These are phyloP conservation scores for Chondrilla cf. caribensis DNA, from an alignment of 37 sponge, comb jelly and placozoan species.

Conservation along the genomic window DNA sequence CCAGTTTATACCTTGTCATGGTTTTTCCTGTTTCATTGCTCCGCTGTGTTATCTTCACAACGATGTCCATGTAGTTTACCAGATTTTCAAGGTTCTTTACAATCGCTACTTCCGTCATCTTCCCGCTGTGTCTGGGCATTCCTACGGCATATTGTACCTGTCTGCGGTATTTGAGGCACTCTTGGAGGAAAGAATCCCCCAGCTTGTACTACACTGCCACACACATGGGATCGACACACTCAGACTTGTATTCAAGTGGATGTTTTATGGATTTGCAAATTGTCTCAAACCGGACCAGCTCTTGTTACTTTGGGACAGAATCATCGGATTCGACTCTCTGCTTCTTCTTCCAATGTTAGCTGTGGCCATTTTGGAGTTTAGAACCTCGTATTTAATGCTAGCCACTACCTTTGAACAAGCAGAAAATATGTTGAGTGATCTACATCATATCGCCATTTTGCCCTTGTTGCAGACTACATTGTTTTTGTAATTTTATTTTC, in stretches of 20 bases:
- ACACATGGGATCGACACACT: conserved; percentile 59
- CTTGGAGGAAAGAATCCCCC: conserved; percentile 61
- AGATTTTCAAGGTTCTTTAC: conserved; percentile 45
- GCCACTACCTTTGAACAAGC: conserved; percentile 54
- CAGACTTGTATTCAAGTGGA: conserved; percentile 73
- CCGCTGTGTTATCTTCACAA: conserved; percentile 50
- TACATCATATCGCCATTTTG: conserved; percentile 56
- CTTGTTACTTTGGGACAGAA: conserved; percentile 84
- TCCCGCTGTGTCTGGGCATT: conserved; percentile 49
- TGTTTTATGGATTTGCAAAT: conserved; percentile 82
- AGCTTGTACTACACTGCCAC: conserved; percentile 62
- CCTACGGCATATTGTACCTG: conserved; percentile 53
- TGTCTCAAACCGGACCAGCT: conserved; percentile 68
- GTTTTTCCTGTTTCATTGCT: conserved; percentile 41
- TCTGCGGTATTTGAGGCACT: conserved; percentile 75
- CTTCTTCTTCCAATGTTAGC: conserved; percentile 66
- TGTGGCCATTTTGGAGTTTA: conserved; percentile 73
- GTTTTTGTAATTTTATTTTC: conserved; percentile 31
- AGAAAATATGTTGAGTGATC: conserved; percentile 69
- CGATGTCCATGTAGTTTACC: conserved; percentile 37
- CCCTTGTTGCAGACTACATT: conserved; percentile 74
- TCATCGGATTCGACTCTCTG: conserved; percentile 76
- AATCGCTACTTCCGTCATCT: conserved; percentile 54
- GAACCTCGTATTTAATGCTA: conserved; percentile 71
- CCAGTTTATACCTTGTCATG: conserved; percentile 51